phyloP scores from a whole-genome alignment of 2,888 invertebrate species.

The Salpingus planirostris region DNA sequence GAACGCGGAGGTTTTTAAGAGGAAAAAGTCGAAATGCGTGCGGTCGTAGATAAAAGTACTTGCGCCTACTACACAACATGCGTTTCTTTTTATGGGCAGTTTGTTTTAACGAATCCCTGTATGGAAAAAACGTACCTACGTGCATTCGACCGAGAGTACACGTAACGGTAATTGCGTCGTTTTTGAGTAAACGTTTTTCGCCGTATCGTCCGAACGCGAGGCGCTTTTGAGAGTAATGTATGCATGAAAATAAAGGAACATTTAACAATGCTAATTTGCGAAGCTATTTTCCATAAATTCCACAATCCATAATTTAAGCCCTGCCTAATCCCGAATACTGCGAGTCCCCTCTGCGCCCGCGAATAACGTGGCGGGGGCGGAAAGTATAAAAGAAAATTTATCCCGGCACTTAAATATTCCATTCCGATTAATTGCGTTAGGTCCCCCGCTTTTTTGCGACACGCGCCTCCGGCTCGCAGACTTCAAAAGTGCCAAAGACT shows the following conservation, averaged over 20 bases:
- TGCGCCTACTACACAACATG: no score
- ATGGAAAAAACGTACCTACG: no score
- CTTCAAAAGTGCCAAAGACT: slow-evolving; percentile 11
- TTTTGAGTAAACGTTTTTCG: no score
- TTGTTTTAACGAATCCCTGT: no score
- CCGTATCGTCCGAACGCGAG: no score
- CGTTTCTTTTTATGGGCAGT: no score
- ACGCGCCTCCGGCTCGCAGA: slow-evolving; percentile 8
- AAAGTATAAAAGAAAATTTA: slow-evolving; percentile 15
- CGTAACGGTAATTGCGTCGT: no score
- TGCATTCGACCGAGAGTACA: no score
- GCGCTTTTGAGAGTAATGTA: slow-evolving; percentile 6
- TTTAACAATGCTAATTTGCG: slow-evolving; percentile 15
- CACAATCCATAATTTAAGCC: slow-evolving; percentile 12
- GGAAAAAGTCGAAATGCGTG: no score
- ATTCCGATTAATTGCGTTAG: slow-evolving; percentile 16
- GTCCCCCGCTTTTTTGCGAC: slow-evolving; percentile 12
- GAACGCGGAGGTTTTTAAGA: no score
- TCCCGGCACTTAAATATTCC: slow-evolving; percentile 16
- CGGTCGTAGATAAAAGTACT: no score
- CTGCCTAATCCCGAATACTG: slow-evolving; percentile 5
- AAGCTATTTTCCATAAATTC: slow-evolving; percentile 13
- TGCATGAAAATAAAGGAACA: slow-evolving; percentile 11
- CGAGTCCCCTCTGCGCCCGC: not conserved
- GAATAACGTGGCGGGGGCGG: slow-evolving; percentile 2